Conservation (phyloP, 2,888 invertebrate species). For the Rotaria macrura region DNA sequence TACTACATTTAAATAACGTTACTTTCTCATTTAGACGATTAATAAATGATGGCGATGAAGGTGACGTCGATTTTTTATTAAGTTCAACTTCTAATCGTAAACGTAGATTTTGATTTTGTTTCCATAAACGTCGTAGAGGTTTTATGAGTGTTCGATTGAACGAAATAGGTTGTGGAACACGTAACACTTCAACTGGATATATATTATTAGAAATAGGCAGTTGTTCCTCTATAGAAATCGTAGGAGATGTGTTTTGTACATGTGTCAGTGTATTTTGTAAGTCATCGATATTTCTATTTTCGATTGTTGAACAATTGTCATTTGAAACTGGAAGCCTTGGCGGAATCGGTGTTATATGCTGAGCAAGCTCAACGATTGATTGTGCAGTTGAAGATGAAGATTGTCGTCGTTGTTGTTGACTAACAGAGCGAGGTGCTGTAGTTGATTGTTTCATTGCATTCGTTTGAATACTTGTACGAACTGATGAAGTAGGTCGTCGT, state of each 20-base stretch:
- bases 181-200: not conserved
- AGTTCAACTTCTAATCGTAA: not conserved
- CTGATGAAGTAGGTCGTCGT: not conserved
- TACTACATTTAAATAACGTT: not conserved
- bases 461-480: not conserved
- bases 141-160: not conserved
- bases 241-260: not conserved
- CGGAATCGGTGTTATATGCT: not conserved
- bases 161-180: not conserved
- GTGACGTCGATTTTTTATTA: not conserved
- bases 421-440: not conserved
- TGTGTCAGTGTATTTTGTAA: not conserved
- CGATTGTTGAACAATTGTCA: not conserved
- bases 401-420: not conserved
- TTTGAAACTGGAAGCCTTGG: not conserved
- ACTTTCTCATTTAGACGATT: not conserved
- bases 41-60: not conserved
- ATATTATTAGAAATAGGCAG: not conserved
- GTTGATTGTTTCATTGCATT: not conserved
- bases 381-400: not conserved
- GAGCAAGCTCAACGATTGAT: not conserved
- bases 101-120: conserved; percentile 1
- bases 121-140: conserved; percentile 7
- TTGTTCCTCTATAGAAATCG: not conserved
- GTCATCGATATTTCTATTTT: not conserved